These are phyloP conservation scores for Toxotes chatareus DNA, from an alignment of 2,113 vertebrate genomes.

Conservation along the genomic window DNA sequence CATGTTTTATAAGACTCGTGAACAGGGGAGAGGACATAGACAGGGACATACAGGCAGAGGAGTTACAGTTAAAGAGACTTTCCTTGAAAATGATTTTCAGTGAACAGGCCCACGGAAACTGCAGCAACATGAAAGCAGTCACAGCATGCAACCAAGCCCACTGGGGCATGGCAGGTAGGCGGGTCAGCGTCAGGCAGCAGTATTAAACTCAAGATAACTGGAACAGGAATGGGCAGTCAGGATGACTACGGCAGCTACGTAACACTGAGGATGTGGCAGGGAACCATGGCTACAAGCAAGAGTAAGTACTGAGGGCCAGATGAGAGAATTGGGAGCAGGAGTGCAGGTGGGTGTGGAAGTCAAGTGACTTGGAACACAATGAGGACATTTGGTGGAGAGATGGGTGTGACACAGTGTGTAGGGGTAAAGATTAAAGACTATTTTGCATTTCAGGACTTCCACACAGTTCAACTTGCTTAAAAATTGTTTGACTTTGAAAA, in stretches of 20 bases:
- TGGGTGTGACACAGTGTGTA: neutral
- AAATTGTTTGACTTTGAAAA: no score
- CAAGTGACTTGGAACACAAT: conserved; percentile 3
- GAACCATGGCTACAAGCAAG: neutral
- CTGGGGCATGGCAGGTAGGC: neutral
- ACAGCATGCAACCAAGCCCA: neutral
- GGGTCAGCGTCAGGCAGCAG: neutral
- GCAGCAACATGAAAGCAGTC: neutral
- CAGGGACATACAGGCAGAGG: neutral
- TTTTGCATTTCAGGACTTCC: neutral
- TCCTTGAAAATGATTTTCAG: neutral
- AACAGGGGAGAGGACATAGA: neutral
- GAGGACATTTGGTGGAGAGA: neutral
- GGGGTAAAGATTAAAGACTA: neutral
- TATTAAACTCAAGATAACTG: neutral
- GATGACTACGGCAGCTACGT: neutral
- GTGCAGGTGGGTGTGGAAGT: neutral
- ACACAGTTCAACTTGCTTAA: neutral
- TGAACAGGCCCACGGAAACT: no score
- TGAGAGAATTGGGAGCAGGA: neutral
- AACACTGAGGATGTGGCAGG: neutral
- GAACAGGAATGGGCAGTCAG: neutral
- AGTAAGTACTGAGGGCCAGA: neutral
- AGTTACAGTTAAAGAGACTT: neutral
- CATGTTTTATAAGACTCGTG: neutral